Evolutionary conservation across 2,797 vertebrate genomes (phyloP), one percentile per base, ranked within the genome.

Genomic region (Danionella dracula): DNA sequence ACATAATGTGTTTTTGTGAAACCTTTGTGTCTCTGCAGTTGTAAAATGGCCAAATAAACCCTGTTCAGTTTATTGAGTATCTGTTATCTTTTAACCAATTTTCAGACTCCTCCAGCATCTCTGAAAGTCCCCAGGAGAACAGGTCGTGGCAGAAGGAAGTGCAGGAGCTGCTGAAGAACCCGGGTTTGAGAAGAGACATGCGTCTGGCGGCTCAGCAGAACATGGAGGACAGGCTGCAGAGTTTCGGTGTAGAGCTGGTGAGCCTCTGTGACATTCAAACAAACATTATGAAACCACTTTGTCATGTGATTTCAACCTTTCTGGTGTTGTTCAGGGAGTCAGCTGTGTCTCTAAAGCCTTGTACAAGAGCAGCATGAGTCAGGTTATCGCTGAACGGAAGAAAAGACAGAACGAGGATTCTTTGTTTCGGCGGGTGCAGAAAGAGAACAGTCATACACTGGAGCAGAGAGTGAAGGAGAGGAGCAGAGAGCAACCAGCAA

Each of bases 31-130:
- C n/a, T n/a, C n/a, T n/a, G n/a, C n/a, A n/a, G n/a, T n/a, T n/a
- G n/a, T n/a, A n/a, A n/a, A n/a, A n/a, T n/a, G n/a, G n/a, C n/a
- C n/a, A n/a, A n/a, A n/a, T n/a, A n/a, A n/a, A n/a, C n/a, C n/a
- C n/a, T n/a, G n/a, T n/a, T n/a, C n/a, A n/a, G n/a, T n/a, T n/a
- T n/a, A n/a, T n/a, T n/a, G n/a, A n/a, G n/a, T n/a, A n/a, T n/a
- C n/a, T n/a, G n/a, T 27, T 27, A 6, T 6, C 23, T 27, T 27
- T 27, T 27, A 27, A 3, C 3, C 3, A 3, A 27, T 57, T 16
- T 27, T 0, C 75, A 90, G 90, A 90, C 41, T 85, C 79, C 0
- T 83, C 81, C 71, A 86, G 84, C 71, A n/a, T 80, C 46, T 85
- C 84, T 2, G 86, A 87, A 66, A 78, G 44, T 67, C 81, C 32